Conservation (phyloP, 1,140 invertebrate species). For the Panulirus ornatus region DNA sequence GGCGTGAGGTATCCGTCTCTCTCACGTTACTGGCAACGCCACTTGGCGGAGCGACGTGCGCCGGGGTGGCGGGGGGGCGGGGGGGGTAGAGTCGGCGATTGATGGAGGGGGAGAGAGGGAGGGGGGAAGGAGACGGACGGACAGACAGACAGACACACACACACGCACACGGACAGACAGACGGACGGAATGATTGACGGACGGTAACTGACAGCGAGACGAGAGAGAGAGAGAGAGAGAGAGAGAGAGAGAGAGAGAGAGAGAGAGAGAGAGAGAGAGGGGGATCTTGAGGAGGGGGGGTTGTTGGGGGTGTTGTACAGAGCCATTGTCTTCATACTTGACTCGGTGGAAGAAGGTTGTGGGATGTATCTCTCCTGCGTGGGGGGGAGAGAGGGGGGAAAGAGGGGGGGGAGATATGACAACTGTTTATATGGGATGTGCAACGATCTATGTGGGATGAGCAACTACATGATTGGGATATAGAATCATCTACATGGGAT, state of each 20-base stretch:
- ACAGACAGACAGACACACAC: slow-evolving; percentile 61
- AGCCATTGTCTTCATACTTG: too few species aligned
- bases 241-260: neutral
- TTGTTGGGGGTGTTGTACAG: too few species aligned
- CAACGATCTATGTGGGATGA: too few species aligned
- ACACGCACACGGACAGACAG: too few species aligned
- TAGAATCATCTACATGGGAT: too few species aligned
- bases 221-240: slow-evolving; percentile 30
- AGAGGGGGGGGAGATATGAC: neutral
- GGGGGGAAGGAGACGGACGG: slow-evolving; percentile 52
- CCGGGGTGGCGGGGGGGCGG: slow-evolving; percentile 22
- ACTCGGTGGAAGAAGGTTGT: too few species aligned
- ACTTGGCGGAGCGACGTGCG: slow-evolving; percentile 50
- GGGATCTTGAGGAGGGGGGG: neutral
- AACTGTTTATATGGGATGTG: too few species aligned
- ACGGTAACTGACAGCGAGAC: slow-evolving; percentile 27
- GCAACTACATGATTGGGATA: too few species aligned
- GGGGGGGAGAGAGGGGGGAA: neutral
- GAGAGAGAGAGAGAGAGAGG: neutral
- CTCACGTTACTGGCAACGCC: slow-evolving; percentile 56
- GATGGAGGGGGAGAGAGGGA: too few species aligned
- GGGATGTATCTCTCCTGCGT: too few species aligned
- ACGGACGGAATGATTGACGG: slow-evolving; percentile 49
- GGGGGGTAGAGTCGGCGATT: slow-evolving; percentile 38
- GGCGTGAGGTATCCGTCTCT: slow-evolving; percentile 44